A percentile compares a stretch with the other conserved stretches of the same genome.
Conservation (phyloP, 2,888 invertebrate species). For the Noctua janthe region DNA sequence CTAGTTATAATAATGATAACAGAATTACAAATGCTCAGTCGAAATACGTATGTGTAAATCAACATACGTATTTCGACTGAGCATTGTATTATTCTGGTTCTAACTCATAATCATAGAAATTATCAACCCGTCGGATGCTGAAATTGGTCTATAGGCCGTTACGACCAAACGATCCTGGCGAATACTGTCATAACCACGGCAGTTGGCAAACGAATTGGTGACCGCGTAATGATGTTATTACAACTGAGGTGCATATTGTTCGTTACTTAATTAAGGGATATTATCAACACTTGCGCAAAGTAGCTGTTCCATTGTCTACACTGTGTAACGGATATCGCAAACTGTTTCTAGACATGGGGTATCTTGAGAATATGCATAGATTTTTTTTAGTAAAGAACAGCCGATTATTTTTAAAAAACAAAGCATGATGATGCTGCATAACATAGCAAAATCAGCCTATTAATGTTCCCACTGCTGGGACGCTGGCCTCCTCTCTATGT, state of each 20-base stretch:
- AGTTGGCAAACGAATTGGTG: slow-evolving; percentile 40
- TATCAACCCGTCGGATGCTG: slow-evolving; percentile 22
- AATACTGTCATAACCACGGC: slow-evolving; percentile 41
- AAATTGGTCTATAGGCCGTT: slow-evolving; percentile 36
- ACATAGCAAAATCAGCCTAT: no score
- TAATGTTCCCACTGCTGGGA: no score
- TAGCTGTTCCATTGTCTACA: background rate
- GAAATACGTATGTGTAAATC: background rate
- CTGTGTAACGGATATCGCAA: background rate
- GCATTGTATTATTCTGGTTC: slow-evolving; percentile 2
- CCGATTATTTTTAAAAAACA: background rate
- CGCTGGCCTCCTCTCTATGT: no score
- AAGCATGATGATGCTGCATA: background rate
- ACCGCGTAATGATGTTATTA: slow-evolving; percentile 46
- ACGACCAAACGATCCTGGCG: slow-evolving; percentile 20
- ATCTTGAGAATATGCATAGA: background rate
- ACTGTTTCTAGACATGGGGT: background rate
- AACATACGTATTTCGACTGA: background rate
- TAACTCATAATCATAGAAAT: slow-evolving; percentile 22
- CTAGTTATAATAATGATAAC: no score
- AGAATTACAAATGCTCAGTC: background rate
- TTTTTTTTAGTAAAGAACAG: background rate
- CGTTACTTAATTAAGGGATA: slow-evolving; percentile 12
- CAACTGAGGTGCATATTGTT: slow-evolving; percentile 35
- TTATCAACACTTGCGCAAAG: slow-evolving; percentile 14